Conservation (phyloP, 1,140 invertebrate species). For the Hestina assimilis region DNA sequence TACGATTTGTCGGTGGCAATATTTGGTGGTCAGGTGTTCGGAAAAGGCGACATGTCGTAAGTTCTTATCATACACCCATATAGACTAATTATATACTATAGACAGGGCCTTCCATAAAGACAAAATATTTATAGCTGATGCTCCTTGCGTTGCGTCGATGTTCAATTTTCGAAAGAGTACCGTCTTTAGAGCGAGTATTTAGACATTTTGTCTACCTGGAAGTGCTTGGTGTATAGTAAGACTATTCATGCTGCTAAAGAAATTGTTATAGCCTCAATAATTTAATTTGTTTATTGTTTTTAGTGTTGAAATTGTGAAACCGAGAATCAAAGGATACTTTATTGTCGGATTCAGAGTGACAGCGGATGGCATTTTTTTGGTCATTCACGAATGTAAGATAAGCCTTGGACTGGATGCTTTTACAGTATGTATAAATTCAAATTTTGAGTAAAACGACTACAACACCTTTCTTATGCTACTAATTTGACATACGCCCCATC, state of each 20-base stretch:
- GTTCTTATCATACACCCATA: background rate
- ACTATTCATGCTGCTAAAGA: too few species aligned
- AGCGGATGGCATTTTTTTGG: slow-evolving; percentile 18
- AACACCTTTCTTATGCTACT: too few species aligned
- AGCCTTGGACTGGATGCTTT: slow-evolving; percentile 28
- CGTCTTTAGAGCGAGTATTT: too few species aligned
- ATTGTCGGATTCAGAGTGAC: slow-evolving; percentile 8
- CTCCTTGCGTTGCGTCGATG: too few species aligned
- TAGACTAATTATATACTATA: background rate
- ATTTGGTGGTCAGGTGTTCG: slow-evolving; percentile 24
- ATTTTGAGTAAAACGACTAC: too few species aligned
- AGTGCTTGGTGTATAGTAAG: too few species aligned
- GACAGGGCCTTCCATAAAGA: background rate
- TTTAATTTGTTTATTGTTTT: slow-evolving; percentile 5
- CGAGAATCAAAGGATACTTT: slow-evolving; percentile 15
- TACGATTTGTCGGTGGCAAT: slow-evolving; percentile 23
- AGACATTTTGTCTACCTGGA: too few species aligned
- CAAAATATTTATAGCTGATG: too few species aligned
- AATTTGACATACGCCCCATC: too few species aligned
- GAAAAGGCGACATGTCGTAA: slow-evolving; percentile 33
- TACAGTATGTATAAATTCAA: slow-evolving; percentile 19
- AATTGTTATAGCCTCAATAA: too few species aligned
- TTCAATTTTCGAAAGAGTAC: too few species aligned
- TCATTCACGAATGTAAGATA: slow-evolving; percentile 20
- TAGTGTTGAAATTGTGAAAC: slow-evolving; percentile 20